Conservation (phyloP, 30 jellyfish, hydroid and myxozoan species). For the Pelagia noctiluca region DNA sequence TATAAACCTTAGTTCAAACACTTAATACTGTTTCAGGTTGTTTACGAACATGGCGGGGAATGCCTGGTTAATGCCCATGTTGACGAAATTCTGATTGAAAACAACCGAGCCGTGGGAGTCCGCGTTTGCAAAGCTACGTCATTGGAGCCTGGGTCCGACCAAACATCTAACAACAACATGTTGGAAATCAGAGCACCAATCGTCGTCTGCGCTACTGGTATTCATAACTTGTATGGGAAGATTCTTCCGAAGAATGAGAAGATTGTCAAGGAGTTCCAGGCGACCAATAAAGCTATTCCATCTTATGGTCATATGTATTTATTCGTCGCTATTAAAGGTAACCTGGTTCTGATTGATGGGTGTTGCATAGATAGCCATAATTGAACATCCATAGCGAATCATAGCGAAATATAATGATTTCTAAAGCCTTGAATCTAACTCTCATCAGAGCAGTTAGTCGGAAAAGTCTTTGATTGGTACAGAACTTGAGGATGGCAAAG, state of each 20-base stretch:
- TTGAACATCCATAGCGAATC: too few relatives aligned
- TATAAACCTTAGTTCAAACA: too few relatives aligned
- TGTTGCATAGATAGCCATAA: too few relatives aligned
- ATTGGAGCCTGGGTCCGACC: conserved; percentile 75
- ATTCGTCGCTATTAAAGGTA: conserved; percentile 90
- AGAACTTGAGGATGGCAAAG: too few relatives aligned
- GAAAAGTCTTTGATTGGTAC: too few relatives aligned
- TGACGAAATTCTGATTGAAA: conserved; percentile 68
- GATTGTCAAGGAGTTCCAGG: conserved; percentile 80
- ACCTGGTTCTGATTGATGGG: too few relatives aligned
- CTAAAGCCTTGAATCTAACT: too few relatives aligned
- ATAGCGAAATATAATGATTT: too few relatives aligned
- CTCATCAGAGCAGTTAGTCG: too few relatives aligned
- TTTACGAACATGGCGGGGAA: conserved; percentile 91
- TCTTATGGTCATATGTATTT: conserved; percentile 90
- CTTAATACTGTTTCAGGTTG: conserved; percentile 52
- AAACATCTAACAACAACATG: conserved; percentile 83
- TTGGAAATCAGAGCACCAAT: conserved; percentile 84
- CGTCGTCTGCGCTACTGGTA: conserved; percentile 90
- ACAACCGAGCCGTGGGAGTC: conserved; percentile 84
- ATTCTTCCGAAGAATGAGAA: conserved; percentile 75
- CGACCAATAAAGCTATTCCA: conserved; percentile 79
- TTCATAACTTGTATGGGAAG: conserved; percentile 77
- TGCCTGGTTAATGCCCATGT: conserved; percentile 89
- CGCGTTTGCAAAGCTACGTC: conserved; percentile 95